These are phyloP conservation scores for Meliscaeva auricollis DNA, from an alignment of 2,888 invertebrate species.

Conservation along the genomic window DNA sequence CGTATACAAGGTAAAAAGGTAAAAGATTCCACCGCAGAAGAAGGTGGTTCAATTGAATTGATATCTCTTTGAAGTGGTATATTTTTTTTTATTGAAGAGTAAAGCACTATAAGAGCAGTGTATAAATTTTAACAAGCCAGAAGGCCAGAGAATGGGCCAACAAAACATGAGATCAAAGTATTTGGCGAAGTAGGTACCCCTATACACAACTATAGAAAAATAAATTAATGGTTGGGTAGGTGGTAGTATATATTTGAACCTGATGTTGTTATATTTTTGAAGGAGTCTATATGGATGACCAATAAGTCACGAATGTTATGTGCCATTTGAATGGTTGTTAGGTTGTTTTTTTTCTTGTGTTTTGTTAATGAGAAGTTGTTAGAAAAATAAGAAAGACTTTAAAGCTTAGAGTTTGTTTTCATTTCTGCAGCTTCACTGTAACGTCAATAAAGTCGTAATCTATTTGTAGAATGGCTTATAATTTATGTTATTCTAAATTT, in stretches of 20 bases:
- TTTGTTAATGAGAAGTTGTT: constrained; percentile 10
- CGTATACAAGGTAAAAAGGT: neutral
- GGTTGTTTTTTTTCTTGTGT: neutral
- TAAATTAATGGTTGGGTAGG: constrained; percentile 47
- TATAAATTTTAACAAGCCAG: constrained; percentile 32
- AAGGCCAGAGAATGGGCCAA: constrained; percentile 31
- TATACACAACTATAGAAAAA: neutral
- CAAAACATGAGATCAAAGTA: constrained; percentile 62
- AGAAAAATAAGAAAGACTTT: neutral
- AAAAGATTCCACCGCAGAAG: constrained; percentile 39
- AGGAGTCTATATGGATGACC: constrained; percentile 26
- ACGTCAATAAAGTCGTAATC: neutral
- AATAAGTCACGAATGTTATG: constrained; percentile 52
- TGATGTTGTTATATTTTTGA: constrained; percentile 1
- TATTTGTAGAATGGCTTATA: no score
- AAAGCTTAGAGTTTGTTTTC: neutral
- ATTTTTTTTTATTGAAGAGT: constrained; percentile 2
- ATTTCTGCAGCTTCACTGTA: neutral
- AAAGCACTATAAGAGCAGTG: neutral
- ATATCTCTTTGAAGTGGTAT: constrained; percentile 53
- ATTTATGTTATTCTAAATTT: no score
- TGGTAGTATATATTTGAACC: neutral
- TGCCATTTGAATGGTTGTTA: constrained; percentile 20
- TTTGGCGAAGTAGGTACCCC: constrained; percentile 45
- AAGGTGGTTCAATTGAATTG: constrained; percentile 68